Conservation (phyloP, 2,888 invertebrate species). For the Neoitamus cyanurus region DNA sequence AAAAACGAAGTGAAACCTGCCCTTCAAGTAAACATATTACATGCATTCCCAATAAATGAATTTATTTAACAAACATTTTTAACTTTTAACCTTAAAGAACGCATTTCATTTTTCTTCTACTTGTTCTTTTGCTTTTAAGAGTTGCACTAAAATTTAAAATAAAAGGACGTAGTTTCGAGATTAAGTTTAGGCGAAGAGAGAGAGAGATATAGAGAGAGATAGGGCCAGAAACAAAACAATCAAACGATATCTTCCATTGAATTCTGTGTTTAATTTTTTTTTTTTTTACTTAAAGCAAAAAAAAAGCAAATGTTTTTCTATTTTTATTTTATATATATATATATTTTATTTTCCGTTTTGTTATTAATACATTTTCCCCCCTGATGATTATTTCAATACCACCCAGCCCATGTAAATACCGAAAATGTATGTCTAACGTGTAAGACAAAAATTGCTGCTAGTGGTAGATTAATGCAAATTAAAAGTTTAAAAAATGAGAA, state of each 20-base stretch:
- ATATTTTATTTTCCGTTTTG: neutral
- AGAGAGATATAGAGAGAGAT: too few species aligned
- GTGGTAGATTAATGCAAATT: neutral
- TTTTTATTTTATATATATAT: neutral
- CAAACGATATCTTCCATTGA: slow-evolving; percentile 31
- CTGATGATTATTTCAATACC: neutral
- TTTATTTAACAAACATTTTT: neutral
- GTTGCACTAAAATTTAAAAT: neutral
- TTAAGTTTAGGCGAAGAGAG: neutral
- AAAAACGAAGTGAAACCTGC: too few species aligned
- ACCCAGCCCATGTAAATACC: neutral
- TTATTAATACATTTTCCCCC: neutral
- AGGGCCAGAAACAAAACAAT: neutral
- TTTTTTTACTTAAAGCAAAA: neutral
- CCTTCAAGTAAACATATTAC: too few species aligned
- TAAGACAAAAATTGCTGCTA: neutral
- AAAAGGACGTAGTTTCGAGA: neutral
- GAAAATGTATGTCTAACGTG: neutral
- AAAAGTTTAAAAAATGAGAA: neutral
- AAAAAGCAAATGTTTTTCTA: neutral
- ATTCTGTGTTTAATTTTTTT: slow-evolving; percentile 23
- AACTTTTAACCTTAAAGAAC: too few species aligned
- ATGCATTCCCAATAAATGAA: neutral
- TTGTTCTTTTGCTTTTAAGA: neutral
- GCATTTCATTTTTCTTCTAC: neutral